Evolutionary conservation across 1,140 invertebrate species (phyloP), one percentile per base, ranked within the genome.

Genomic region (Pseudomyrmex sp.): DNA sequence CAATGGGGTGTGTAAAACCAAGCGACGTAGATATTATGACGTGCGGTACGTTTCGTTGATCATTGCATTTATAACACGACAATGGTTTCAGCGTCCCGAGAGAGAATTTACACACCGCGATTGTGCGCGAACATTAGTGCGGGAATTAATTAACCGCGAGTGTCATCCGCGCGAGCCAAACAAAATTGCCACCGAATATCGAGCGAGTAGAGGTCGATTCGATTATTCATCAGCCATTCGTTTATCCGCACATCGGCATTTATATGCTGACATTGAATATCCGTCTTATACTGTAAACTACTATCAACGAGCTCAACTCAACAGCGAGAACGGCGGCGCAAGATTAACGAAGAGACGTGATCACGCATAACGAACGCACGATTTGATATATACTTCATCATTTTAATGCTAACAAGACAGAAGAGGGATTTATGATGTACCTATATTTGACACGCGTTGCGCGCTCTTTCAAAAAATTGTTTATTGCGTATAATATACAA

Each of bases 71-170:
- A 35, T 52, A 62, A 52, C 48, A 50, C 48, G n/a, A 69, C 12
- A 48, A 76, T 48, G 35, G 2, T 77, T 68, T 68, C 75, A 56
- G 54, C 62, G 58, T 69, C 20, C 18, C 13, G 20, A 4, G 8
- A 69, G 48, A 54, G 9, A 13, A 44, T 15, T 77, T 54, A 9
- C 48, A 54, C 52, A 20, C 0, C 13, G 23, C 23, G n/a, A 68
- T 68, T 68, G 46, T 69, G 18, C 35, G 56, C 56, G 13, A 69
- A 65, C n/a, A 35, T 35, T 65, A 35, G 12, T 26, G 66, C 35
- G 0, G 18, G 5, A 56, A 65, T 86, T 87, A 86, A 86, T 86
- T 86, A 75, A 85, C 23, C 48, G 56, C 70, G 48, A 35, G 5
- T n/a, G 54, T 15, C 35, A 35, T 35, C 8, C 2, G 12, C 35